Evolutionary conservation across 1,140 invertebrate genomes (phyloP).

Genomic region (Atopsyche davidsoni): DNA sequence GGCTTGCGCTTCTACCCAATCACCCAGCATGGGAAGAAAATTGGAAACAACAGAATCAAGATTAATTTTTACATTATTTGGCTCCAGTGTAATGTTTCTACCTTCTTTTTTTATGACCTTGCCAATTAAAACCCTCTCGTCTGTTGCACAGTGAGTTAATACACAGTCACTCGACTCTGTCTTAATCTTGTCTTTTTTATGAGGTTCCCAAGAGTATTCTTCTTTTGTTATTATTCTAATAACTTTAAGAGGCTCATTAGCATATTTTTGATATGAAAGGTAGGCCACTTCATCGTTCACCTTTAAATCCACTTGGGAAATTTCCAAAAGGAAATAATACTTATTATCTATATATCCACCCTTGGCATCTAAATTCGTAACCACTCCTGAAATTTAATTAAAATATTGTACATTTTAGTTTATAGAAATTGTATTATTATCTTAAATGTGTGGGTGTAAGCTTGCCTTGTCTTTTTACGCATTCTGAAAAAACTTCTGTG

Average conservation of each 20-base stretch:
- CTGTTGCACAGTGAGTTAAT: constrained; percentile 35
- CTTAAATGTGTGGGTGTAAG: no score
- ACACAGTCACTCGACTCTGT: constrained; percentile 28
- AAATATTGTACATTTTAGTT: constrained; percentile 5
- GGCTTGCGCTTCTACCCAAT: constrained; percentile 57
- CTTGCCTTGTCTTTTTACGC: background rate
- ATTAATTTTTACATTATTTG: constrained; percentile 46
- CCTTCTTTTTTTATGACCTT: constrained; percentile 47
- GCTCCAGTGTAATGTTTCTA: constrained; percentile 47
- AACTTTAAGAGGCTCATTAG: no score
- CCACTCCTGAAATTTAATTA: constrained; percentile 35
- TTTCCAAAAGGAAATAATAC: constrained; percentile 35
- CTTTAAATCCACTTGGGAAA: constrained; percentile 30
- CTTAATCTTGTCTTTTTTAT: constrained; percentile 34
- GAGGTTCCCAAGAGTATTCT: constrained; percentile 34
- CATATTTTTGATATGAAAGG: no score
- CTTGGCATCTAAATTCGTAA: constrained; percentile 34
- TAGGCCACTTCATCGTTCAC: constrained; percentile 41
- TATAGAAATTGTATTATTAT: no score
- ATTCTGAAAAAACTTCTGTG: background rate
- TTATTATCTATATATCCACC: constrained; percentile 41
- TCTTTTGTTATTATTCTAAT: constrained; percentile 39
- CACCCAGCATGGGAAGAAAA: constrained; percentile 53
- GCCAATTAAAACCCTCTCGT: constrained; percentile 46
- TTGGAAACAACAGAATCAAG: constrained; percentile 48